phyloP scores from a whole-genome alignment of 35 echinoderm and acorn worm genomes.

The Chiridota heheva region DNA sequence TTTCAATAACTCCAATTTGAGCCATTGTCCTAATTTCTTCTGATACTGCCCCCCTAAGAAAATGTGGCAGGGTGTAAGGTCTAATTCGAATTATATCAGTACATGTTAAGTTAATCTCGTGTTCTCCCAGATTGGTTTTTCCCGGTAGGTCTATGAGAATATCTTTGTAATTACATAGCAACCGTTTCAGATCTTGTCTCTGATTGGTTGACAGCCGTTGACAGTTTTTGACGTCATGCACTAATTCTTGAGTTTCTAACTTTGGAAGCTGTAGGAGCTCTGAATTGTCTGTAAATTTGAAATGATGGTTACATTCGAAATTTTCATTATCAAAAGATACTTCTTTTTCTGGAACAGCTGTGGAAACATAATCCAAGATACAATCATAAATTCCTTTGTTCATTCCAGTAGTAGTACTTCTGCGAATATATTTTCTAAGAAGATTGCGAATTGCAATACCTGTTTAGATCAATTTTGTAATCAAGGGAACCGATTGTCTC shows the following conservation, averaged over 20 bases:
- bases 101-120: constrained; percentile 28
- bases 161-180: constrained; percentile 10
- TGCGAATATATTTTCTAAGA: background rate
- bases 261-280: background rate
- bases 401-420: background rate
- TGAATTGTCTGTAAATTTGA: background rate
- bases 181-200: background rate
- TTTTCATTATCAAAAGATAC: background rate
- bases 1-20: constrained; percentile 53
- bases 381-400: background rate
- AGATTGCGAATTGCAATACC: constrained; percentile 10
- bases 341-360: background rate
- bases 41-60: constrained; percentile 32
- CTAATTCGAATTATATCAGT: constrained; percentile 13
- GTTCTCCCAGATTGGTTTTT: constrained; percentile 31
- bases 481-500: background rate
- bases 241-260: background rate
- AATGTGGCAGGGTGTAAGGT: constrained; percentile 54
- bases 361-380: background rate
- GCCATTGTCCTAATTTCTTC: constrained; percentile 48
- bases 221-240: constrained; percentile 1
- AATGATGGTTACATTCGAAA: background rate
- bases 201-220: background rate
- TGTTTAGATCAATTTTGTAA: constrained; percentile 14
- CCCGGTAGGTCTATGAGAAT: constrained; percentile 54